Evolutionary conservation across 2,797 vertebrate species (phyloP).

Genomic region (Macropus fuliginosus): DNA sequence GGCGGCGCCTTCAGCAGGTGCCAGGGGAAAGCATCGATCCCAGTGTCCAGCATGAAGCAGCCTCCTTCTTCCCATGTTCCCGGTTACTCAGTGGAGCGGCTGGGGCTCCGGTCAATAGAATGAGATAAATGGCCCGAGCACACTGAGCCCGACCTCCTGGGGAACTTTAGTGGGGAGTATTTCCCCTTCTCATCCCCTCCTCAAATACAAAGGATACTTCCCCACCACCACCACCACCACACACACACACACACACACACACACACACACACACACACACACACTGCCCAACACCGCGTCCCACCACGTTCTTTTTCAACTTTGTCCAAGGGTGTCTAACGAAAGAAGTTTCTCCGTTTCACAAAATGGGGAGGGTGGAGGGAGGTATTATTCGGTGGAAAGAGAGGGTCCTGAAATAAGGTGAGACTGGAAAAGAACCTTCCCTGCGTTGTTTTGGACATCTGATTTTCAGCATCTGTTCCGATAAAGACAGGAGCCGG

Average conservation of each 20-base stretch:
- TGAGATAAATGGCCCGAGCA: not conserved
- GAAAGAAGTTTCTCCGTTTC: not conserved
- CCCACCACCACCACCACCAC: too few species aligned
- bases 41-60: not conserved
- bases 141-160: not conserved
- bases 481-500: not conserved
- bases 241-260: not conserved
- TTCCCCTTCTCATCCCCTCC: not conserved
- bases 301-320: not conserved
- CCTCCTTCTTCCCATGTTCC: not conserved
- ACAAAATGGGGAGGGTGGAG: not conserved
- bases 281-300: not conserved
- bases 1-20: not conserved
- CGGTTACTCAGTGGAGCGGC: not conserved
- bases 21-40: not conserved
- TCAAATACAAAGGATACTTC: not conserved
- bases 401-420: not conserved
- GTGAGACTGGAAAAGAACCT: not conserved
- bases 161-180: not conserved
- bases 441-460: not conserved
- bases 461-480: not conserved
- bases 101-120: constrained; percentile 4
- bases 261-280: too few species aligned
- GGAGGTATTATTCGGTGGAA: not conserved
- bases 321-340: not conserved